Base-by-base conservation (phyloP, 2,888 invertebrate genomes). In the Drosophila anceps region DNA sequence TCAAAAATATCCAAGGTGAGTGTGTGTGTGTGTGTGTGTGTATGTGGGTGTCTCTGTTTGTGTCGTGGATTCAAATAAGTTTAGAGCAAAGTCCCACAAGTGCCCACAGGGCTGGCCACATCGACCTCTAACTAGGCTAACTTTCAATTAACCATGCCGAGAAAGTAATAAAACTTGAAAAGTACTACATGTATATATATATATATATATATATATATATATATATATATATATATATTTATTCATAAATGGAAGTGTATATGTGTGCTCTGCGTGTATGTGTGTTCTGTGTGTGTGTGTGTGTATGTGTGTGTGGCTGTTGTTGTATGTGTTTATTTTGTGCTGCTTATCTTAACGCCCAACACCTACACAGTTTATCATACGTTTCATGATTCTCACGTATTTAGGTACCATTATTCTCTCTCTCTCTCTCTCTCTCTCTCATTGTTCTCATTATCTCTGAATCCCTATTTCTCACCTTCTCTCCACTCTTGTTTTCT, bases 121-220 rank as follows among this genome's bases (percentile, higher is more conserved):
- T 13, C 31, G 31, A 50, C 50, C 50, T 50, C 50, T 50, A 50
- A 50, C 50, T 50, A 20, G 33, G 50, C 50, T 33, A 33, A 50
- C 50, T 50, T 50, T 50, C 50, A 50, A 50, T 50, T 50, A 50
- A 50, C 31, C 33, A 7, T 8, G 8, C 13, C 50, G 12, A 7
- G 1, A 20, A 33, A 50, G 50, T 33, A 33, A 50, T 50, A 20
- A 50, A 50, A 50, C 50, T 50, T 50, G 31, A 33, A 50, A 50
- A 33, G 31, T 33, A 20, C 6, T 7, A 18, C 27, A 18, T 50
- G 29, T 1, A 46, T 15, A 46, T 24, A 46, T 24, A 18, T 18
- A 20, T 3, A 20, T 20, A 43, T 20, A 5, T 43, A 20, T 43
- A 12, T 43, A 43, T n/a, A 18, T 50, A 48, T 1, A 46, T 15